Evolutionary conservation across 1,140 invertebrate genomes (phyloP).

Genomic region (Drosophila equinoxialis): DNA sequence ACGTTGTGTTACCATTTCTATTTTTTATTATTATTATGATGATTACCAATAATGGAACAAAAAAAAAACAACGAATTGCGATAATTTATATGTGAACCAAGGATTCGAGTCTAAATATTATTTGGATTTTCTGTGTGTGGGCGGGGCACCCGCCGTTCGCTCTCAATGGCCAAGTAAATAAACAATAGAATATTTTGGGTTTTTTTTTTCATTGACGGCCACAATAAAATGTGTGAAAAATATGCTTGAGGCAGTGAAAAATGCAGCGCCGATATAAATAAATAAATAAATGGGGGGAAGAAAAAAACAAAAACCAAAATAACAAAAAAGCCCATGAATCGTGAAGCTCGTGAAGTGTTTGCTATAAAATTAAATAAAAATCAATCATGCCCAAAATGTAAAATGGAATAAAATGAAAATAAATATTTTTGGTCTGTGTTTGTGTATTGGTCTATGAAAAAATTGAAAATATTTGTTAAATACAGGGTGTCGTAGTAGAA

Average conservation of each 20-base stretch:
- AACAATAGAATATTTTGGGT: conserved; percentile 66
- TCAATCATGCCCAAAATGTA: conserved; percentile 55
- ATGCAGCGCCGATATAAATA: conserved; percentile 69
- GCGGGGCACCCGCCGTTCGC: conserved; percentile 47
- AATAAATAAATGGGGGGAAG: conserved; percentile 58
- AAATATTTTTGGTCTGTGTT: conserved; percentile 30
- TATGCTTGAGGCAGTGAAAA: conserved; percentile 56
- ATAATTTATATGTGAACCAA: conserved; percentile 68
- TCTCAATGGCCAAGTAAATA: conserved; percentile 77
- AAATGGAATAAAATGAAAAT: conserved; percentile 30
- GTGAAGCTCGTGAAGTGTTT: conserved; percentile 47
- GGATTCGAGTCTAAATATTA: conserved; percentile 42
- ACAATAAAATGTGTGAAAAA: conserved; percentile 80
- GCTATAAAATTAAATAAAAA: conserved; percentile 69
- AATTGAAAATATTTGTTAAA: background rate
- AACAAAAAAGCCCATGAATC: conserved; percentile 1
- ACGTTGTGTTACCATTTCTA: background rate
- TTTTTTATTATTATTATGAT: conserved; percentile 26
- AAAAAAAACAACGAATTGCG: conserved; percentile 38
- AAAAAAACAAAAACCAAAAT: background rate
- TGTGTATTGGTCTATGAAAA: background rate
- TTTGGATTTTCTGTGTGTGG: conserved; percentile 8
- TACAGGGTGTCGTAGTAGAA: background rate
- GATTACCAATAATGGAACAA: conserved; percentile 45
- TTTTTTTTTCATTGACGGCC: conserved; percentile 36